Conservation (phyloP, 2,888 invertebrate species). For the Acheta domesticus region DNA sequence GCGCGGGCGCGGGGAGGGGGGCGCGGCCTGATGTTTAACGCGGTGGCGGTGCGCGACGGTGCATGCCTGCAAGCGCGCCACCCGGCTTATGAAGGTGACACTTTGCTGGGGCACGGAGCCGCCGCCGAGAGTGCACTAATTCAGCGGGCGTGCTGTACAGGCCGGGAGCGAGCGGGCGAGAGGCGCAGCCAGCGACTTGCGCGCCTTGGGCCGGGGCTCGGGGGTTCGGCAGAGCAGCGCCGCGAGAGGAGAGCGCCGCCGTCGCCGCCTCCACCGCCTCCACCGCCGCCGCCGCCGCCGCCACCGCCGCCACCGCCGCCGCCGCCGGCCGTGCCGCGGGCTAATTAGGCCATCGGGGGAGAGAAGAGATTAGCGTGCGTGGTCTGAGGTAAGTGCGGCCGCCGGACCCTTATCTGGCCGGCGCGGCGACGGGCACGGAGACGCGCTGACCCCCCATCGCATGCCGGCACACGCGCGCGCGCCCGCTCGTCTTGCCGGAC, state of each 20-base stretch:
- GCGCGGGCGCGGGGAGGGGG: not conserved
- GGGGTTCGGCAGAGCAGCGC: not conserved
- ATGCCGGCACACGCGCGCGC: not conserved
- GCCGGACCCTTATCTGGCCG: constrained; percentile 18
- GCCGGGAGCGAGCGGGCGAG: constrained; percentile 8
- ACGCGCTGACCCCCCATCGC: not conserved
- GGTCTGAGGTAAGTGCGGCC: constrained; percentile 3
- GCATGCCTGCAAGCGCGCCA: not conserved
- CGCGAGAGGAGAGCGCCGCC: not conserved
- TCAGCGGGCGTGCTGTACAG: constrained; percentile 9
- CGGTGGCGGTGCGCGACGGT: not conserved
- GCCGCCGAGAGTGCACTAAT: constrained; percentile 18
- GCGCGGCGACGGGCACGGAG: constrained; percentile 18
- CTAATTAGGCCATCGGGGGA: constrained; percentile 18
- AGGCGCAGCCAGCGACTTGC: not conserved
- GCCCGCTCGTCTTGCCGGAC: not conserved
- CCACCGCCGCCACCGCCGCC: not conserved
- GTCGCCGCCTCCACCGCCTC: not conserved
- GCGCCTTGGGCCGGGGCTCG: not conserved
- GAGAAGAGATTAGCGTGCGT: constrained; percentile 18
- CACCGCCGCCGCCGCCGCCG: not conserved
- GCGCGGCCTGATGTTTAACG: not conserved
- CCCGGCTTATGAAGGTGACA: not conserved
- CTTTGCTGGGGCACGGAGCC: constrained; percentile 8
- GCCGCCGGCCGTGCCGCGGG: not conserved